A percentile compares a stretch with the other conserved stretches of the same genome.
These are phyloP conservation scores for Gymnothorax javanicus DNA, from an alignment of 2,797 vertebrate genomes.

Conservation along the genomic window DNA sequence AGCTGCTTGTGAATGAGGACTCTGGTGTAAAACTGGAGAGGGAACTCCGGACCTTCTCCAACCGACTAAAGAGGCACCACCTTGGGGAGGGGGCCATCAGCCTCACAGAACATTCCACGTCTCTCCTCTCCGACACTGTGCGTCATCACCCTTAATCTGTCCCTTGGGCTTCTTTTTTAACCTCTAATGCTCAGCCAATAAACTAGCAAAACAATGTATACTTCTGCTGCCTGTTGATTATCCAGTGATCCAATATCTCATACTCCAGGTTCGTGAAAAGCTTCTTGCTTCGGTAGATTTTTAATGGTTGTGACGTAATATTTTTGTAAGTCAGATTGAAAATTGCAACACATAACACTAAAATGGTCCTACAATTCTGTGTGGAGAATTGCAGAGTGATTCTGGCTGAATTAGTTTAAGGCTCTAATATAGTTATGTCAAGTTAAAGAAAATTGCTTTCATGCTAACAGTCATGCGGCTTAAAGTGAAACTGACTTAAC, in stretches of 20 bases:
- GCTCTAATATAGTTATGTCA: not conserved
- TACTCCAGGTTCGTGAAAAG: not conserved
- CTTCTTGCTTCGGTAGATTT: not conserved
- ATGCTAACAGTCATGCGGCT: no score
- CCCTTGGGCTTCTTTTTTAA: not conserved
- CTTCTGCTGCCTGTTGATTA: not conserved
- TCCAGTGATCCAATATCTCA: not conserved
- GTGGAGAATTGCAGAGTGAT: not conserved
- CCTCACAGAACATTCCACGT: constrained; percentile 83
- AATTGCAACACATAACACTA: not conserved
- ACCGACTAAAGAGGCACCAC: constrained; percentile 77
- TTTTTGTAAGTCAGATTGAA: not conserved
- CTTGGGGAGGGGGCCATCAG: constrained; percentile 82
- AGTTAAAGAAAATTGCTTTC: not conserved
- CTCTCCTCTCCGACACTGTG: constrained; percentile 79
- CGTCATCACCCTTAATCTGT: constrained; percentile 11
- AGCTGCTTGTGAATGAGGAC: constrained; percentile 68
- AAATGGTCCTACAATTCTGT: not conserved
- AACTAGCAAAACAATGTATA: not conserved
- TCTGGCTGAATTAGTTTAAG: not conserved
- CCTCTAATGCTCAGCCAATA: not conserved
- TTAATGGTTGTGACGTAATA: not conserved
- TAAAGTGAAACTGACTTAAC: not conserved
- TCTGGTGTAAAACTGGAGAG: constrained; percentile 78
- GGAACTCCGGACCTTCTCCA: constrained; percentile 81